Percentiles rank a stretch among this genome's conserved stretches.
phyloP scores from a whole-genome alignment of 2,888 invertebrate species.

The Agonum fuliginosum region DNA sequence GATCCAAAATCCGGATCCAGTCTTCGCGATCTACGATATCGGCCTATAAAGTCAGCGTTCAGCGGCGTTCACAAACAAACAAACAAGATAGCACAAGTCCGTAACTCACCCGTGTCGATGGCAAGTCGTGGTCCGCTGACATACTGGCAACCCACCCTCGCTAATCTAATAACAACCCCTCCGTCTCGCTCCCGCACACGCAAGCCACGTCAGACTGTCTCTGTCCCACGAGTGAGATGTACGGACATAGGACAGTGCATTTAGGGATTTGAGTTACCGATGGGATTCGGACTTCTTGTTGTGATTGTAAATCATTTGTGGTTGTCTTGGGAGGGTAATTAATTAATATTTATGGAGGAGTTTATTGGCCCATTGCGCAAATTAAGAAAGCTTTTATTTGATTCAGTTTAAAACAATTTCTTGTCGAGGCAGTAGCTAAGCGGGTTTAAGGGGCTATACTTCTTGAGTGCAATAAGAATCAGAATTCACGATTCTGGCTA shows the following conservation, averaged over 20 bases:
- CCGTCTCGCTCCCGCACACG: neutral
- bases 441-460: too few relatives aligned
- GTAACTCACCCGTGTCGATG: conserved; percentile 65
- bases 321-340: conserved; percentile 16
- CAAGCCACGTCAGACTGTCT: neutral
- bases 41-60: conserved; percentile 38
- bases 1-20: neutral
- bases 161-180: conserved; percentile 50
- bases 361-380: too few relatives aligned
- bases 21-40: conserved; percentile 22
- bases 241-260: conserved; percentile 2
- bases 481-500: too few relatives aligned
- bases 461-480: too few relatives aligned
- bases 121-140: conserved; percentile 64
- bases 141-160: conserved; percentile 62
- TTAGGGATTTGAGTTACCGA: conserved; percentile 30
- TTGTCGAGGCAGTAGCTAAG: too few relatives aligned
- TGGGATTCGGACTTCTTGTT: neutral
- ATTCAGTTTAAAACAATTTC: neutral
- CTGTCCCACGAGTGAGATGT: neutral
- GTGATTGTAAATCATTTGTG: conserved; percentile 28
- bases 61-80: conserved; percentile 65
- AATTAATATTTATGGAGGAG: conserved; percentile 27
- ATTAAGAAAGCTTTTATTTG: too few relatives aligned
- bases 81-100: conserved; percentile 65